phyloP scores from a whole-genome alignment of 2,888 invertebrate species.

The Pediacus dermestoides region DNA sequence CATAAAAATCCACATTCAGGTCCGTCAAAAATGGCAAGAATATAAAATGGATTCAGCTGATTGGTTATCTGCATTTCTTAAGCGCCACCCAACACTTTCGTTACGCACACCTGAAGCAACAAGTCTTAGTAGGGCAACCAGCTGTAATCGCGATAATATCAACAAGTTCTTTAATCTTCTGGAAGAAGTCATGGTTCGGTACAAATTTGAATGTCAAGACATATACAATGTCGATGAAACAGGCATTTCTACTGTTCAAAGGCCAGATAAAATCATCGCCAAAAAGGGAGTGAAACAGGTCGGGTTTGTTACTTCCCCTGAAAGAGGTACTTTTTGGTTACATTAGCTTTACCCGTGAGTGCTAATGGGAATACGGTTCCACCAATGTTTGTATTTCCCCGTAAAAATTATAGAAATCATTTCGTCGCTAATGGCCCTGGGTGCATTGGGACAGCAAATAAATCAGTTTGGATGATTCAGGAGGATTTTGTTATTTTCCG shows the following conservation, averaged over 20 bases:
- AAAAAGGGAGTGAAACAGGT: slow-evolving; percentile 15
- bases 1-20: no score
- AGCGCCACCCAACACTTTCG: slow-evolving; percentile 15
- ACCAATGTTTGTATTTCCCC: slow-evolving; percentile 8
- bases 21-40: no score
- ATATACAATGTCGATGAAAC: slow-evolving; percentile 19
- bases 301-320: slow-evolving; percentile 11
- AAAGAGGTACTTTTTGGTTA: slow-evolving; percentile 13
- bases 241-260: slow-evolving; percentile 16
- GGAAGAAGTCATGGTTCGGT: slow-evolving; percentile 8
- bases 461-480: no score
- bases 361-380: slow-evolving; percentile 10
- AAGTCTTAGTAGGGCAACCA: slow-evolving; percentile 15
- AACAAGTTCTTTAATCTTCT: slow-evolving; percentile 15
- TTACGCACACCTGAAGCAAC: slow-evolving; percentile 19
- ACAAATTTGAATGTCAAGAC: slow-evolving; percentile 12
- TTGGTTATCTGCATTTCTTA: slow-evolving; percentile 17
- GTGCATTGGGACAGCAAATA: no score
- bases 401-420: slow-evolving; percentile 8
- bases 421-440: slow-evolving; percentile 9
- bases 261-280: slow-evolving; percentile 10
- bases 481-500: no score
- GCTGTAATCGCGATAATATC: slow-evolving; percentile 17
- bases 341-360: slow-evolving; percentile 11
- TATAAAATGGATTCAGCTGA: slow-evolving; percentile 19